Evolutionary conservation across 2,113 vertebrate species (phyloP).

Genomic region (Cercocebus atys): DNA sequence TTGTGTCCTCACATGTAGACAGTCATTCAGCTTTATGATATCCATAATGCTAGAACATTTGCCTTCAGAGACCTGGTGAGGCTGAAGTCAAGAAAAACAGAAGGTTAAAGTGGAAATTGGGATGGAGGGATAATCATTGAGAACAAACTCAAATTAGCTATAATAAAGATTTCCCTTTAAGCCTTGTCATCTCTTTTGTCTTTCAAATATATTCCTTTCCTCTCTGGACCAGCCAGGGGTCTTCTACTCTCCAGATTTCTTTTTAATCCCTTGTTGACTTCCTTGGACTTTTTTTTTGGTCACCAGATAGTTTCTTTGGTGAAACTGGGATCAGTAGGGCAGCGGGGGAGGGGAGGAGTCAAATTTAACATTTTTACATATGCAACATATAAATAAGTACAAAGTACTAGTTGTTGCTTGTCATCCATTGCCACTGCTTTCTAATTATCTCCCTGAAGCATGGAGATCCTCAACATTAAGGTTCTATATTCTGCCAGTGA

Average conservation of each 20-base stretch:
- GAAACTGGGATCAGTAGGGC: background rate
- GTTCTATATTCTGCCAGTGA: background rate
- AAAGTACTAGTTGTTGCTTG: background rate
- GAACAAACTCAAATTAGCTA: slow-evolving; percentile 27
- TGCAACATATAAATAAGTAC: background rate
- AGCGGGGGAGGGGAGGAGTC: too few species aligned
- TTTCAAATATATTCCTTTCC: background rate
- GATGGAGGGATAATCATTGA: background rate
- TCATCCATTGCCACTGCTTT: background rate
- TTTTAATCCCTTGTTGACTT: background rate
- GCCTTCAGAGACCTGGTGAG: background rate
- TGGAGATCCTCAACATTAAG: background rate
- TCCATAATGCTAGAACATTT: background rate
- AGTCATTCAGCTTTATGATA: background rate
- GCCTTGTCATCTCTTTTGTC: background rate
- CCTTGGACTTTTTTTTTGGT: background rate
- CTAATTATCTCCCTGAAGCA: background rate
- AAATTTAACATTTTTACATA: background rate
- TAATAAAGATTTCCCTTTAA: background rate
- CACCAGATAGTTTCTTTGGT: background rate
- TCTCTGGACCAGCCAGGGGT: background rate
- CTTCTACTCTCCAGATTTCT: background rate
- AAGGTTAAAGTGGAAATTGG: background rate
- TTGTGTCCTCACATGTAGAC: background rate
- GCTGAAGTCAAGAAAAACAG: background rate